Evolutionary conservation across 2,888 invertebrate genomes (phyloP).

Genomic region (Cenopis cana): DNA sequence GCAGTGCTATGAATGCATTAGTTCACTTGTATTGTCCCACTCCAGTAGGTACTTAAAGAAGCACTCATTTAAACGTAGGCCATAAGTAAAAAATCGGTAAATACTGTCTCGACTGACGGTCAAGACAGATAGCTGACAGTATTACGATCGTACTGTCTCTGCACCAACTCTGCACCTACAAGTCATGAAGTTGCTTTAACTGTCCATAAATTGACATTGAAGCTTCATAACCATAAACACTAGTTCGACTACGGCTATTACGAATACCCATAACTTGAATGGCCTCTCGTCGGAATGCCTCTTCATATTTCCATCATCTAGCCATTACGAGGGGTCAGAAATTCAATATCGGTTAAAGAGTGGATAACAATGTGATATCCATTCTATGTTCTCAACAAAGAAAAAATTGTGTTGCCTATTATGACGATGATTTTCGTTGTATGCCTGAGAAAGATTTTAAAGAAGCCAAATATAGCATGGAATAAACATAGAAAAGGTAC

Average conservation of each 20-base stretch:
- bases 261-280: constrained; percentile 1
- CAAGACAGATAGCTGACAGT: too few species aligned
- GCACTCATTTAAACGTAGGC: too few species aligned
- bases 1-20: too few species aligned
- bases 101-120: too few species aligned
- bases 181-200: neutral
- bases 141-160: too few species aligned
- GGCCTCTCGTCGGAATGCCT: constrained; percentile 12
- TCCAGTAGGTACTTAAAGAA: too few species aligned
- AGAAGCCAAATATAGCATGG: too few species aligned
- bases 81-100: too few species aligned
- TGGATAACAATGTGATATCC: constrained; percentile 23
- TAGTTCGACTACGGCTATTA: neutral
- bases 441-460: too few species aligned
- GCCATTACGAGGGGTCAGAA: constrained; percentile 27
- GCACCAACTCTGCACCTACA: too few species aligned
- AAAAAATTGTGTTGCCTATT: constrained; percentile 6
- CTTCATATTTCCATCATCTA: constrained; percentile 25
- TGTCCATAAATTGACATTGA: neutral
- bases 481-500: too few species aligned
- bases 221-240: neutral
- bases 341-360: constrained; percentile 34
- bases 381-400: constrained; percentile 12
- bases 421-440: neutral
- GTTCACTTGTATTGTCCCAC: too few species aligned